Evolutionary conservation across 2,888 invertebrate species (phyloP), one percentile per base, ranked within the genome.

Genomic region (Sisyra terminalis): DNA sequence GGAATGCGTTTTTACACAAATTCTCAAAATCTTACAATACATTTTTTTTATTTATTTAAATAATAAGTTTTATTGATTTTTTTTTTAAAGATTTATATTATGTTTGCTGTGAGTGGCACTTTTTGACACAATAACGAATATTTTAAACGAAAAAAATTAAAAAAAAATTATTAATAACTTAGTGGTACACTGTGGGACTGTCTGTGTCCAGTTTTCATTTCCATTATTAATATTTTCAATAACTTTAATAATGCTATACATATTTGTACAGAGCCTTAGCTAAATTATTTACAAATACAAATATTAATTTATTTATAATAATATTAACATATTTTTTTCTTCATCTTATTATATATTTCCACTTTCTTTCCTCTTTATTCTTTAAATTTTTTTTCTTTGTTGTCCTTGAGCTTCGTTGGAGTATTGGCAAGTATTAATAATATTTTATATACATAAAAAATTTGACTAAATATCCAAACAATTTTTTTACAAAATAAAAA

Each of bases 261-360:
- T 24, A 24, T 24, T 24, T 24, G 24, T 24, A 24, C 24, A 24
- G 24, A 24, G 24, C 24, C 24, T 24, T 24, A 24, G 3, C 24
- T 24, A 24, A 7, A 24, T 24, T 24, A 24, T 34, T 15, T 34
- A 15, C 13, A 34, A 34, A 34, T 14, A 15, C 13, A 14, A 13
- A 34, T 34, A 34, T 11, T 34, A 15, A 34, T 34, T 15, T 34
- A 15, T 34, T n/a, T 31, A 14, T 34, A 34, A 34, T 34, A 15
- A 15, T 34, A 15, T 34, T 34, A 34, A 34, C 15, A 34, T 8
- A 34, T 11, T 34, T 32, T 34, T 34, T 34, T 34, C 13, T 14
- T 34, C 13, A 34, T 34, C 34, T 34, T 34, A 31, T 31, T 31
- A 8, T 14, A 34, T 14, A 34, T 34, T 15, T 34, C 13, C 13